Base-by-base conservation (phyloP, 2,797 vertebrate genomes). In the Poecilia picta region DNA sequence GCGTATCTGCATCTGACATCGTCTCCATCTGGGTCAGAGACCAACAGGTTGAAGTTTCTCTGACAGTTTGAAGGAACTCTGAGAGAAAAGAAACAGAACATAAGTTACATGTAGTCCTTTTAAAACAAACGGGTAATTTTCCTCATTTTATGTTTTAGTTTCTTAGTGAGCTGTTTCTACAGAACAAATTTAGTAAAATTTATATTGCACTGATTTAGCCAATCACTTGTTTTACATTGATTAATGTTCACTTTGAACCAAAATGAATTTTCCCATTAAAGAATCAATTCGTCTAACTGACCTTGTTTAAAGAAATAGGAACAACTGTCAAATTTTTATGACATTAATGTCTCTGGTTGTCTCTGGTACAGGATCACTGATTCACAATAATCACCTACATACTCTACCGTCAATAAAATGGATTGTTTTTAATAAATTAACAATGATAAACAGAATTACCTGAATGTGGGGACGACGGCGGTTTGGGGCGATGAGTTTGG, bases 41-140 rank as follows among this genome's bases (percentile, higher is more conserved):
- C 53, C 81, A 89, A 28, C 73, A 90, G 53, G 46, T 36, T 43
- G 46, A 87, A 76, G 36, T 81, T 70, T 68, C 81, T 88, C 73
- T 0, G 28, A 81, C 87, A 90, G 83, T 88, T 91, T 45, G 76
- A 82, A 71, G 87, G 87, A 76, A 89, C 78, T 81, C 88, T 91
- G 55, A 6, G 11, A 11, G 8, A 28, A 15, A 43, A n/a, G 5
- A 72, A 47, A 46, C 2, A 1, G 5, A 15, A 8, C 11, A 28
- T 10, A 41, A 13, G 4, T 46, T 46, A 28, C n/a, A n/a, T 33
- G 15, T n/a, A n/a, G 4, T 1, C 45, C 1, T 8, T 41, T 41
- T 41, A 41, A 41, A 41, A 8, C 41, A 41, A 41, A 8, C 7
- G 1, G 43, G 12, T 45, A 3, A 45, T 45, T 68, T 41, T 23